Conservation (phyloP, 2,113 vertebrate species). For the Hylia prasina region DNA sequence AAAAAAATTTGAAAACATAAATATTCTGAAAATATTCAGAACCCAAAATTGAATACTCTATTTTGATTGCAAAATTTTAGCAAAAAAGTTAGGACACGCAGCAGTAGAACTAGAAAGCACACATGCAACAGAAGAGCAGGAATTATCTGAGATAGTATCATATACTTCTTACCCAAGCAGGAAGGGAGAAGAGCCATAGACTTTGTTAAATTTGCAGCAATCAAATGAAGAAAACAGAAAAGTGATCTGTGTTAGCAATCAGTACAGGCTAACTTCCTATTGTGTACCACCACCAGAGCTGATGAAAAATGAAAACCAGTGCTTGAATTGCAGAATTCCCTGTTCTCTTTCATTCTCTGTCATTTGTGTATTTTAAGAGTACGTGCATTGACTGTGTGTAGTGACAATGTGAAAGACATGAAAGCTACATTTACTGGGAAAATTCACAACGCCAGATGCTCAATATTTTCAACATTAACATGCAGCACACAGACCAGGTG, state of each 20-base stretch:
- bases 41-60: neutral
- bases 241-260: conserved; percentile 86
- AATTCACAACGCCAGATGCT: neutral
- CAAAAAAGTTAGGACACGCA: neutral
- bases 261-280: conserved; percentile 69
- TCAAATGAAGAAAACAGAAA: conserved; percentile 87
- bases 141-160: conserved; percentile 27
- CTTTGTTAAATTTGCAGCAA: conserved; percentile 93
- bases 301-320: conserved; percentile 63
- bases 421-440: neutral
- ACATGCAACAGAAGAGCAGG: conserved; percentile 62
- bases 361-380: conserved; percentile 37
- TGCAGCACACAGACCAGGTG: conserved; percentile 32
- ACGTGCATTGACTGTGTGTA: conserved; percentile 41
- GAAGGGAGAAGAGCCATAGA: conserved; percentile 88
- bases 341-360: neutral
- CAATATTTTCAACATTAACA: neutral
- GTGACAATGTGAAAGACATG: conserved; percentile 1
- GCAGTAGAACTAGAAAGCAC: conserved; percentile 12
- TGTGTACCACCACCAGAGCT: conserved; percentile 77
- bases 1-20: neutral
- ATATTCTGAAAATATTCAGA: conserved; percentile 38
- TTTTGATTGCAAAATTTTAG: neutral
- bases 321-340: conserved; percentile 59
- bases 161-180: conserved; percentile 88